Evolutionary conservation across 2,888 invertebrate genomes (phyloP).

Genomic region (Sarcophaga variegata): DNA sequence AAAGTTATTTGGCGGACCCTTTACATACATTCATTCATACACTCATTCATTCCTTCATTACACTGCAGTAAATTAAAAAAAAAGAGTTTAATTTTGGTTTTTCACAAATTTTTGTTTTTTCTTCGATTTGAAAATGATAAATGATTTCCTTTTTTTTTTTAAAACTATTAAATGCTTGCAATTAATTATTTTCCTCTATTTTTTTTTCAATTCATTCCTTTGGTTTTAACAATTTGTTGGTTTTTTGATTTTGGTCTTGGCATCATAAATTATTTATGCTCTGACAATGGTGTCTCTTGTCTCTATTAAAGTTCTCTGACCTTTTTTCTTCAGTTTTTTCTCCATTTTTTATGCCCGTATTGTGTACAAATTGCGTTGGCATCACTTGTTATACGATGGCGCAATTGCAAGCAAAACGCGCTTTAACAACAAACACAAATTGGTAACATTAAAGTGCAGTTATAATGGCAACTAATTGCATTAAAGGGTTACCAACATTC

Average conservation of each 20-base stretch:
- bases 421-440: neutral
- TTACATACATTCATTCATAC: no score
- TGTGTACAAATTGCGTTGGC: constrained; percentile 50
- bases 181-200: constrained; percentile 6
- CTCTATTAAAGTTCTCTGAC: constrained; percentile 39
- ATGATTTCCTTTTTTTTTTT: constrained; percentile 46
- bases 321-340: constrained; percentile 9
- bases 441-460: constrained; percentile 6
- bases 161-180: constrained; percentile 41
- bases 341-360: neutral
- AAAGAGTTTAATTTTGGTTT: neutral
- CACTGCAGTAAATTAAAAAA: neutral
- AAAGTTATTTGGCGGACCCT: no score
- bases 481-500: constrained; percentile 5
- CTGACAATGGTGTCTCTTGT: neutral
- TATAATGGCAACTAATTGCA: neutral
- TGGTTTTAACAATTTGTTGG: constrained; percentile 22
- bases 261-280: neutral
- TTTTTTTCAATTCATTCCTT: neutral
- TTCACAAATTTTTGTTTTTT: neutral
- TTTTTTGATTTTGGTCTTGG: neutral
- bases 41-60: neutral
- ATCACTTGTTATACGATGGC: constrained; percentile 27
- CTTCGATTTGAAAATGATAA: constrained; percentile 35
- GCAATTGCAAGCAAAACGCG: constrained; percentile 6